Evolutionary conservation across 2,888 invertebrate species (phyloP).

Genomic region (Eulithis prunata): DNA sequence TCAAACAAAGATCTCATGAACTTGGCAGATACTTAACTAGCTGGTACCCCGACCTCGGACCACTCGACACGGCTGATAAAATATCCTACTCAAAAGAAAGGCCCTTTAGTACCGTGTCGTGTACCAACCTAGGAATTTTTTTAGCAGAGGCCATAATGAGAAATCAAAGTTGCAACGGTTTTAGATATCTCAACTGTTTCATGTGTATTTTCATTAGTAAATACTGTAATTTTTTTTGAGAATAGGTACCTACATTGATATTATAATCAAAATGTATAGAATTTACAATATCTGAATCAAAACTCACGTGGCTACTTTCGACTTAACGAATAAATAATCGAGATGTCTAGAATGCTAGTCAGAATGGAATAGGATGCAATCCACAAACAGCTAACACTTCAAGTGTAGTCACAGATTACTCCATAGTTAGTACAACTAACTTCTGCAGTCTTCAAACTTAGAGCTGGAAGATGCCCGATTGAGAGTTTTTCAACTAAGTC

Average conservation of each 20-base stretch:
- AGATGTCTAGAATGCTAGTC: not conserved
- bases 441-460: conserved; percentile 16
- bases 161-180: too few relatives aligned
- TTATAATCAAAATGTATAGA: too few relatives aligned
- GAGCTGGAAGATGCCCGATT: conserved; percentile 12
- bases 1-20: conserved; percentile 27
- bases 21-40: conserved; percentile 28
- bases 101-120: too few relatives aligned
- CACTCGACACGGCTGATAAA: not conserved
- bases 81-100: not conserved
- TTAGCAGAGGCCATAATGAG: too few relatives aligned
- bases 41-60: conserved; percentile 1
- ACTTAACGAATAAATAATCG: not conserved
- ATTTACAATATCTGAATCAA: too few relatives aligned
- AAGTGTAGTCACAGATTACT: conserved; percentile 20
- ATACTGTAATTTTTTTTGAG: too few relatives aligned
- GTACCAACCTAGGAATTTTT: too few relatives aligned
- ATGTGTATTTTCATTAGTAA: too few relatives aligned
- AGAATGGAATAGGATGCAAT: conserved; percentile 6
- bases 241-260: too few relatives aligned
- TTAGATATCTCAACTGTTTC: too few relatives aligned
- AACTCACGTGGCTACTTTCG: too few relatives aligned
- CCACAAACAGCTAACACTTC: conserved; percentile 22
- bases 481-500: not conserved
- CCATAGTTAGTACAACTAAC: conserved; percentile 16